Base-by-base conservation (phyloP, 1,140 invertebrate genomes). In the Neodiprion fabricii region DNA sequence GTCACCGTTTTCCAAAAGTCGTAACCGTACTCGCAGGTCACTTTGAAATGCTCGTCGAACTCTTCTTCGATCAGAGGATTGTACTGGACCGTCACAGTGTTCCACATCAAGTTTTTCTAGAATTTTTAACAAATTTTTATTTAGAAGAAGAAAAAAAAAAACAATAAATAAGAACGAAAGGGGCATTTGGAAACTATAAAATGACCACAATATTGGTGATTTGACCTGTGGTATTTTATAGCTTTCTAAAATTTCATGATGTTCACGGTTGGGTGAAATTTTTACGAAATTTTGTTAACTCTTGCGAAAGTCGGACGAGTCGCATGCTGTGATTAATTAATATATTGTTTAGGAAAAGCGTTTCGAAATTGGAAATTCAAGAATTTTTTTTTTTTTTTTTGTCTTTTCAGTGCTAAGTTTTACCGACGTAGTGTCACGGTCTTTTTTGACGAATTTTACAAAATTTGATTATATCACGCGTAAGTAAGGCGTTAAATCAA, bases 1-100 rank as follows among this genome's bases (percentile, higher is more conserved):
- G 96, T 97, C 47, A 98, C 96, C 0, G 96, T 98, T 88, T 97
- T 97, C 96, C 96, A 97, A 87, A 97, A 97, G 85, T 98, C 96
- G 85, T 97, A 97, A 67, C 96, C 96, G 84, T 98, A 98, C 86
- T 98, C 96, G 87, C 96, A 98, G 8, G 96, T 97, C n/a, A 98
- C 96, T 87, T 96, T 96, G 84, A 97, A 98, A 83, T 98, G 96
- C 81, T 98, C 96, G 86, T 98, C 96, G 88, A 95, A 96, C 84
- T 98, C 96, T 85, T 97, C 96, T 84, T 98, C 96, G 75, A 98
- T 98, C 70, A 97, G 85, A 0, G 96, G 92, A 88, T 97, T 98
- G 87, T 98, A 98, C 82, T 98, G 96, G 28, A 97, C 96, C 1
- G 96, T 97, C 61, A 97, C 94, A 1, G 96, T 98, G 85, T 98